phyloP scores from a whole-genome alignment of 2,888 invertebrate species.

The Hoplodrina ambigua region DNA sequence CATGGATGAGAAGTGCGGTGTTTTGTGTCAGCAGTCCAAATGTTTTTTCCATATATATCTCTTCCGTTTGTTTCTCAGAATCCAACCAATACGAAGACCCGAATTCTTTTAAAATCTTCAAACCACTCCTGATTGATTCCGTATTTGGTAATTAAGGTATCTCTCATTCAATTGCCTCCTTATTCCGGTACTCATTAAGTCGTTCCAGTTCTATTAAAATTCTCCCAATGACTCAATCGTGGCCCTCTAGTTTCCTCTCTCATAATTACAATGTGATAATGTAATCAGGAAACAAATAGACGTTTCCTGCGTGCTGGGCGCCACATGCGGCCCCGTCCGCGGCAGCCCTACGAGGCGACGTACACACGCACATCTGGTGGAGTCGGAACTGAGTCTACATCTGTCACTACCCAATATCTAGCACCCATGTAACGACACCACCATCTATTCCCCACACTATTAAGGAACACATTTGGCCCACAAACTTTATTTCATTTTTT shows the following conservation, averaged over 20 bases:
- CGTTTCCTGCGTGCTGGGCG: constrained; percentile 75
- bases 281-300: constrained; percentile 76
- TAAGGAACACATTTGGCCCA: constrained; percentile 77
- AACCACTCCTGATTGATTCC: constrained; percentile 2
- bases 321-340: constrained; percentile 71
- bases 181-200: constrained; percentile 14
- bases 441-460: constrained; percentile 66
- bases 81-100: neutral
- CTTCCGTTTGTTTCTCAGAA: neutral
- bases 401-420: constrained; percentile 70
- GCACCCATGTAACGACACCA: constrained; percentile 47
- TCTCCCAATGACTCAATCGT: constrained; percentile 49
- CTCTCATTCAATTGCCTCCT: neutral
- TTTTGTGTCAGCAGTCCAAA: neutral
- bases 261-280: constrained; percentile 69
- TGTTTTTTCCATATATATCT: neutral
- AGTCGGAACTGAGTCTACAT: constrained; percentile 76
- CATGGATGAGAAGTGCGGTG: neutral
- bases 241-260: constrained; percentile 51
- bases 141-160: constrained; percentile 3
- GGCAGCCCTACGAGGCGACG: constrained; percentile 66
- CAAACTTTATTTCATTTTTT: constrained; percentile 75
- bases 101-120: neutral
- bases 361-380: constrained; percentile 76
- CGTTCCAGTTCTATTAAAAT: constrained; percentile 25